A percentile compares a stretch with the other conserved stretches of the same genome.
These are phyloP conservation scores for Greenwoodochromis staneri DNA, from an alignment of 2,113 vertebrate genomes.

Conservation along the genomic window DNA sequence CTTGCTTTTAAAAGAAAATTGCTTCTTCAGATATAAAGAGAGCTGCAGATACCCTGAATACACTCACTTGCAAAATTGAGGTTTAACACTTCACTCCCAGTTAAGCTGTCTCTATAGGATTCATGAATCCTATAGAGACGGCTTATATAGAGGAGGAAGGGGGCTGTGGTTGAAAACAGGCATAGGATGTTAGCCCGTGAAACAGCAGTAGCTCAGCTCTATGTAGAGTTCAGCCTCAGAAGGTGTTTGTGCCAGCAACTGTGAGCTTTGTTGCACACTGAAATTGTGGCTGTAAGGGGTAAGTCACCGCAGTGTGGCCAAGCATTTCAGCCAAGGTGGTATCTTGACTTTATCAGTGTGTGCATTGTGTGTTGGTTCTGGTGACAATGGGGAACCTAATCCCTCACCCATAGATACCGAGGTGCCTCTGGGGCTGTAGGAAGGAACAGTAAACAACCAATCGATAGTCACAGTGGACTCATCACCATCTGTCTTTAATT, in stretches of 20 bases:
- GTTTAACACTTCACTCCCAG: slow-evolving; percentile 13
- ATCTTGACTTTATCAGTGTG: background rate
- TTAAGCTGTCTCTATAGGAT: slow-evolving; percentile 28
- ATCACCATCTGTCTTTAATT: slow-evolving; percentile 15
- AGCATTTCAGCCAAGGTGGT: slow-evolving; percentile 22
- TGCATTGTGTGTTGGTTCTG: slow-evolving; percentile 2
- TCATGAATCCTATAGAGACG: background rate
- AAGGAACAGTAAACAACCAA: slow-evolving; percentile 46
- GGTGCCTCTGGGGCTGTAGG: slow-evolving; percentile 25
- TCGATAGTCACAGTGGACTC: slow-evolving; percentile 15
- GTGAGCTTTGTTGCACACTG: background rate
- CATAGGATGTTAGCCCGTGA: background rate
- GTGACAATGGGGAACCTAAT: slow-evolving; percentile 56
- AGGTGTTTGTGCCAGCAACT: background rate
- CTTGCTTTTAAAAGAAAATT: background rate
- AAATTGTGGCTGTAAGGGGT: background rate
- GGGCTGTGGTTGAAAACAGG: background rate
- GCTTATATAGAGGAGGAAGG: background rate
- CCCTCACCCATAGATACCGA: slow-evolving; percentile 18
- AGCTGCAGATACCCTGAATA: background rate
- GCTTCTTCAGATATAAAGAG: background rate
- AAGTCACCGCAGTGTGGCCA: background rate
- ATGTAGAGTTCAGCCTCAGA: background rate
- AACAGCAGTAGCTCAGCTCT: background rate
- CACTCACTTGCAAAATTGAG: background rate